Base-by-base conservation (phyloP, 2,797 vertebrate genomes). In the Lophotriccus pileatus region DNA sequence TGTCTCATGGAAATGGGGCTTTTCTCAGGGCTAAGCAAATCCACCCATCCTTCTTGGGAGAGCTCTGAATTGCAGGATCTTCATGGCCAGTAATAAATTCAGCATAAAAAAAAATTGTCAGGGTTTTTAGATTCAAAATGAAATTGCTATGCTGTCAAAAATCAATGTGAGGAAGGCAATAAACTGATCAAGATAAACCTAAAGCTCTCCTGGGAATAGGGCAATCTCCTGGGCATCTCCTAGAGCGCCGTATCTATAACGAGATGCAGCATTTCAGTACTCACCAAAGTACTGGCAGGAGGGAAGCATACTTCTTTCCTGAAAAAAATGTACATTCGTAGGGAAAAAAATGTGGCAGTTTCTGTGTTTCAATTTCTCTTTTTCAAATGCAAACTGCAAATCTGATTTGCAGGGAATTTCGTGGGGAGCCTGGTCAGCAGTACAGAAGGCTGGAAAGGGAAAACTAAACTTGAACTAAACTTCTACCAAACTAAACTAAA, bases 11-110 rank as follows among this genome's bases (percentile, higher is more conserved):
- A 90, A 94, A 87, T 67, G 41, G 34, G 43, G 50, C 39, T 95
- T 93, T 88, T 88, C 77, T 84, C 32, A 41, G 55, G 66, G 47
- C 85, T 95, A 30, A 87, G 74, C 44, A 87, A 84, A 90, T 82
- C 37, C 12, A 49, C 50, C 55, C 23, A 5, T 47, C 12, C 43
- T 92, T 50, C 27, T 70, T 85, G 90, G 56, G 63, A 88, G 56
- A 30, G 43, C 79, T 83, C 47, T 53, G 20, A 32, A 32, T 9
- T 52, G 49, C 49, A 77, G 67, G 43, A 28, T 56, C 43, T 87
- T 78, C 36, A 7, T 64, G 80, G 59, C 47, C 80, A 55, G 10
- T 67, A 43, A 74, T 60, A 47, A 3, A 43, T 74, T 56, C 47
- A 37, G 41, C 13, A 72, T 49, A 47, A 4, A 27, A 25, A 43